phyloP scores from a whole-genome alignment of 2,888 invertebrate genomes.

The Tryphoninae sp. region DNA sequence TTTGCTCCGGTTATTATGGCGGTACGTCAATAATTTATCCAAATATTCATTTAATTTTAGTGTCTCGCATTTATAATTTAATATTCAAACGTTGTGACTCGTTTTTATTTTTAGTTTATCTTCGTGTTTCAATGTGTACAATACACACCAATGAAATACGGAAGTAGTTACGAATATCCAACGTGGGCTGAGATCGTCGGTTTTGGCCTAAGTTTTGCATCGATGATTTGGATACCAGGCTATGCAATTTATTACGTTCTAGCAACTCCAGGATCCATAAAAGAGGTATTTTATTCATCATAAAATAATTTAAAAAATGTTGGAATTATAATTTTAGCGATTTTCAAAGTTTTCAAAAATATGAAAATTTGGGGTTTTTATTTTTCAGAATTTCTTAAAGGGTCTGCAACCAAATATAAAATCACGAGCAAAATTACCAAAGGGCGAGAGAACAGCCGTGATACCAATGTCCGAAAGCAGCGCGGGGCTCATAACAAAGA shows the following conservation, averaged over 20 bases:
- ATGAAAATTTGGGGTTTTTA: background rate
- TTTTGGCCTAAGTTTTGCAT: conserved; percentile 84
- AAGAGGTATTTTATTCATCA: conserved; percentile 80
- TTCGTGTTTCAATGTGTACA: conserved; percentile 85
- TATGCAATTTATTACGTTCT: conserved; percentile 85
- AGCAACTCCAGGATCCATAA: conserved; percentile 82
- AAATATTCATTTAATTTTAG: conserved; percentile 10
- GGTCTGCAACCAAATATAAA: conserved; percentile 82
- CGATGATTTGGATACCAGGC: conserved; percentile 86
- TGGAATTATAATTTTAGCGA: background rate
- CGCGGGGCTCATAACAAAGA: conserved; percentile 80
- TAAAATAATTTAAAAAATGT: background rate
- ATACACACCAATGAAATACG: conserved; percentile 84
- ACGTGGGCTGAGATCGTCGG: conserved; percentile 85
- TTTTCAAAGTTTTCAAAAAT: background rate
- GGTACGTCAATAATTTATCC: conserved; percentile 80
- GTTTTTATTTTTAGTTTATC: conserved; percentile 82
- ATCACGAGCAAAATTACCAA: conserved; percentile 79
- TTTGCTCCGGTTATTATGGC: conserved; percentile 84
- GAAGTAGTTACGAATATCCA: conserved; percentile 84
- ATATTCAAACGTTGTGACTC: background rate
- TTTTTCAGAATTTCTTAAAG: conserved; percentile 81
- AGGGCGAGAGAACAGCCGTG: conserved; percentile 81
- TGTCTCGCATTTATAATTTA: background rate
- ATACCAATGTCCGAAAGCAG: conserved; percentile 83